Evolutionary conservation across 2,888 invertebrate species (phyloP).

Genomic region (Platerodrilus igneus): DNA sequence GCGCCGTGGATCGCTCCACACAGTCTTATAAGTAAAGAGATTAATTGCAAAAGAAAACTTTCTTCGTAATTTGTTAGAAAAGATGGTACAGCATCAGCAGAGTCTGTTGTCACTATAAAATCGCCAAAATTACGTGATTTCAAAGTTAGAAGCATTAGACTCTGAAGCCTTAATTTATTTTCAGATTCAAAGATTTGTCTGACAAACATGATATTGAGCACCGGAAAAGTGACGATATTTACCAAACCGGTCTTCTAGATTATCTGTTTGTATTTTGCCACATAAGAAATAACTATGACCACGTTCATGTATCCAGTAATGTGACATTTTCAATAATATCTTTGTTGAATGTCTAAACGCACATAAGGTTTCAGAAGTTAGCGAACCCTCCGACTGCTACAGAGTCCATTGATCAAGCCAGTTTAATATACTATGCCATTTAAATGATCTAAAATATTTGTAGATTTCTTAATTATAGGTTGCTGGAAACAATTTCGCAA

Average conservation of each 20-base stretch:
- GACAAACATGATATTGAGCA: no score
- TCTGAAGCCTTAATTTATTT: conserved; percentile 6
- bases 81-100: no score
- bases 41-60: no score
- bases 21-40: no score
- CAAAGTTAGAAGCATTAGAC: conserved; percentile 1
- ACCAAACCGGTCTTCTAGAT: conserved; percentile 5
- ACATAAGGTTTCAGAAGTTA: conserved; percentile 3
- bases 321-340: conserved; percentile 1
- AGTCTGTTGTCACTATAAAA: no score
- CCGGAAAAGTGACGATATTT: conserved; percentile 4
- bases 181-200: no score
- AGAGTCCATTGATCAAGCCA: conserved; percentile 5
- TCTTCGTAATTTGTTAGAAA: no score
- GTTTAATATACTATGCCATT: not conserved
- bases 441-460: conserved; percentile 3
- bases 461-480: conserved; percentile 6
- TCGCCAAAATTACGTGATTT: no score
- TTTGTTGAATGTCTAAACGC: conserved; percentile 5
- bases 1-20: no score
- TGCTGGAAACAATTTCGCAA: conserved; percentile 5
- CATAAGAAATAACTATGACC: no score
- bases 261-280: conserved; percentile 5
- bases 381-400: not conserved
- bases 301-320: not conserved